Conservation (phyloP, 1,140 invertebrate genomes). For the Aphis gossypii region DNA sequence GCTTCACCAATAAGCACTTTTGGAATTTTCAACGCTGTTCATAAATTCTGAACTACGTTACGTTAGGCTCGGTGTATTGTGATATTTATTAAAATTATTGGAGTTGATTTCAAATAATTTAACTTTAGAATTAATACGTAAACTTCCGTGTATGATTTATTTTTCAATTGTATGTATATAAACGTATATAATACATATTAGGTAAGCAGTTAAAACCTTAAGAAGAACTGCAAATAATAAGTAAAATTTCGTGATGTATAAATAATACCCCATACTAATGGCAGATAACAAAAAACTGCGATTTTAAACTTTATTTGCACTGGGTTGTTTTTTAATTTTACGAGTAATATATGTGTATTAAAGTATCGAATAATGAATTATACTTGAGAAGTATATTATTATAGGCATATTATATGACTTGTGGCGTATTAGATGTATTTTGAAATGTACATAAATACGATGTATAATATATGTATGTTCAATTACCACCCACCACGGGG, state of each 20-base stretch:
- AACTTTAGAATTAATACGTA: not conserved
- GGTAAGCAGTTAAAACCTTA: not conserved
- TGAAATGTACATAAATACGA: not conserved
- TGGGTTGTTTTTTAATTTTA: not conserved
- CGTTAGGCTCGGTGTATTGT: not conserved
- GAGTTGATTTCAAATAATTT: not conserved
- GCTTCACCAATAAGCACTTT: not conserved
- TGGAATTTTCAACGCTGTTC: not conserved
- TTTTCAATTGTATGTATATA: not conserved
- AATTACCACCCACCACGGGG: not conserved
- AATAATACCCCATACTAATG: not conserved
- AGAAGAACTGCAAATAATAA: not conserved
- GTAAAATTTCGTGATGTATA: not conserved
- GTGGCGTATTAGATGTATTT: not conserved
- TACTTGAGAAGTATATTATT: not conserved
- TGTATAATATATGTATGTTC: not conserved
- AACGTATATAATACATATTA: not conserved
- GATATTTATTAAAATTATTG: not conserved
- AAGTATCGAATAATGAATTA: not conserved
- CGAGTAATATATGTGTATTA: not conserved
- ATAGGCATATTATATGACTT: not conserved
- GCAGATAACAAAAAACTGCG: not conserved
- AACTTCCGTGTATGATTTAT: not conserved
- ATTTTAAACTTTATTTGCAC: not conserved
- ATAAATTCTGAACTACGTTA: not conserved